Conservation (phyloP, 1,140 invertebrate species). For the Coelopa frigida region DNA sequence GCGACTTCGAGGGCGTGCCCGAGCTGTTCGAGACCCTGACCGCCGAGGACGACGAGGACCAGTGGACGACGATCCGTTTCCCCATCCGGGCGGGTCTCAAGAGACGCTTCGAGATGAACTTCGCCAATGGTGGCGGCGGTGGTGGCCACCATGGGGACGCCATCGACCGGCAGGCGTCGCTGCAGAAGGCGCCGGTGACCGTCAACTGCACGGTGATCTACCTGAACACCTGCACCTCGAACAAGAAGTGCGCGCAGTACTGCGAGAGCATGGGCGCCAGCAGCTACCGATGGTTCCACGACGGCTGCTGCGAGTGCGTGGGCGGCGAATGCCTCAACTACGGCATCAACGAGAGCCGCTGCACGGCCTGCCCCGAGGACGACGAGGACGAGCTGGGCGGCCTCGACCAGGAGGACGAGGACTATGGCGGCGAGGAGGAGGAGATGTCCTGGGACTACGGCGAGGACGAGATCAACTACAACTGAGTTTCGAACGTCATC, state of each 20-base stretch:
- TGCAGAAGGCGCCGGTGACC: slow-evolving; percentile 45
- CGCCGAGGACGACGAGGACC: slow-evolving; percentile 58
- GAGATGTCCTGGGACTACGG: slow-evolving; percentile 28
- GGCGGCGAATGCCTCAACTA: slow-evolving; percentile 84
- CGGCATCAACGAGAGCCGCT: slow-evolving; percentile 73
- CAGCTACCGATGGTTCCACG: slow-evolving; percentile 77
- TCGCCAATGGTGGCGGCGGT: slow-evolving; percentile 31
- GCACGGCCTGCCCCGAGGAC: slow-evolving; percentile 35
- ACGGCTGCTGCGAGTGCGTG: slow-evolving; percentile 92
- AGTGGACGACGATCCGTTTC: slow-evolving; percentile 74
- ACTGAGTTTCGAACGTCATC: no score
- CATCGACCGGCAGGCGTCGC: slow-evolving; percentile 7
- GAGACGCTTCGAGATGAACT: slow-evolving; percentile 48
- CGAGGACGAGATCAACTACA: slow-evolving; percentile 23
- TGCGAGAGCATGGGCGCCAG: slow-evolving; percentile 43
- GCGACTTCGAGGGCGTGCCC: slow-evolving; percentile 72
- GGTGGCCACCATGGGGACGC: slow-evolving; percentile 3
- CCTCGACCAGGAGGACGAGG: slow-evolving; percentile 19
- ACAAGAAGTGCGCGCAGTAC: slow-evolving; percentile 60
- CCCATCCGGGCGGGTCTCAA: slow-evolving; percentile 37
- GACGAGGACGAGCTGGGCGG: slow-evolving; percentile 25
- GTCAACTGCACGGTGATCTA: slow-evolving; percentile 90
- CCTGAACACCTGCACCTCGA: slow-evolving; percentile 81
- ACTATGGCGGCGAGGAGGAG: slow-evolving; percentile 19
- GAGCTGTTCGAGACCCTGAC: slow-evolving; percentile 78